These are phyloP conservation scores for Agelastica alni DNA, from an alignment of 2,888 invertebrate species.

Conservation along the genomic window DNA sequence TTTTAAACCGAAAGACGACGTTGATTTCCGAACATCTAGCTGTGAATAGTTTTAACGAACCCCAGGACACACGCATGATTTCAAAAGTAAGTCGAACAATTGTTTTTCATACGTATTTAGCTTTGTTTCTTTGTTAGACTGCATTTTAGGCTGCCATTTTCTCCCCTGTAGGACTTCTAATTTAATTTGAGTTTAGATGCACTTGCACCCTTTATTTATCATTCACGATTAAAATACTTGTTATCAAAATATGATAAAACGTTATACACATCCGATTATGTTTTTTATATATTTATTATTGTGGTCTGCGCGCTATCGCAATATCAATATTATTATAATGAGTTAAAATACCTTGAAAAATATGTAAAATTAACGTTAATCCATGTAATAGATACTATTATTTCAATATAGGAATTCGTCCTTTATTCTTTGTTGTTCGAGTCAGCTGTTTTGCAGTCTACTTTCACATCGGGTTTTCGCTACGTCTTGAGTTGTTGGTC, in stretches of 20 bases:
- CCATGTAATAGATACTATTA: not conserved
- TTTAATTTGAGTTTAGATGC: conserved; percentile 19
- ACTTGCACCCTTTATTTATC: conserved; percentile 5
- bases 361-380: not conserved
- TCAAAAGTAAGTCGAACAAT: conserved; percentile 44
- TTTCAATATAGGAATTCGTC: conserved; percentile 1
- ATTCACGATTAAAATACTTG: not conserved
- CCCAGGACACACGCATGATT: conserved; percentile 45
- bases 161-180: conserved; percentile 34
- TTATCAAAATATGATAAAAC: too few species aligned
- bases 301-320: not conserved
- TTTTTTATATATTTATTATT: conserved; percentile 14
- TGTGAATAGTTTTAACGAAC: conserved; percentile 38
- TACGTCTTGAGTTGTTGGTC: conserved; percentile 36
- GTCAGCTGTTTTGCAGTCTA: conserved; percentile 54
- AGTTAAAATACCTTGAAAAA: not conserved
- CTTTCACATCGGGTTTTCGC: conserved; percentile 40
- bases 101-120: conserved; percentile 29
- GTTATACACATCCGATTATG: not conserved
- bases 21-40: conserved; percentile 45
- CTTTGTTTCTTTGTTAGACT: conserved; percentile 45
- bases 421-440: conserved; percentile 54
- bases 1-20: conserved; percentile 39
- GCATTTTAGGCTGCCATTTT: conserved; percentile 49
- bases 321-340: conserved; percentile 14